Evolutionary conservation across 1,140 invertebrate genomes (phyloP), one percentile per base, ranked within the genome.

Genomic region (Drosophila athabasca): DNA sequence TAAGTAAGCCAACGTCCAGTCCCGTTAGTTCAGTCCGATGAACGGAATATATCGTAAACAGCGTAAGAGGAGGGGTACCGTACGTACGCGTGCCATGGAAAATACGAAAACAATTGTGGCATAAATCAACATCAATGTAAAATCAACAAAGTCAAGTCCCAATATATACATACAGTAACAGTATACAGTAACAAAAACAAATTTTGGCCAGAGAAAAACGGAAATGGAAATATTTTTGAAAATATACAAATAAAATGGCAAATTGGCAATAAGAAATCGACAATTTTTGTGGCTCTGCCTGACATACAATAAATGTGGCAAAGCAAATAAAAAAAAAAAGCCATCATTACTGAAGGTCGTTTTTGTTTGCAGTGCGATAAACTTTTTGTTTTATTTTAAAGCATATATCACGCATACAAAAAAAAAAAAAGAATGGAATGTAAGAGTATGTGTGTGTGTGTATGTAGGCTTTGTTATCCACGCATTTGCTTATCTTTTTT

Each of bases 361-460:
- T 73, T 76, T 80, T 84, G 81, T 85, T 84, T 84, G 79, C 76
- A 11, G 53, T 50, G 77, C 73, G 73, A 87, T 77, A 81, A 87
- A 74, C 48, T 48, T 58, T 43, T 44, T 19, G 17, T 49, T 52
- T 64, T 48, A 67, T 54, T 75, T 60, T 69, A 65, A 52, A 65
- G 65, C 58, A 80, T 85, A 85, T 84, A 84, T 50, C 61, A 66
- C 76, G 60, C 61, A 68, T 5, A 39, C 35, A 39, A 11, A 39
- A 2, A 39, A 39, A 39, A 39, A 39, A 9, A 11, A 39, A 39
- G 35, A 9, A 39, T 39, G 64, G 54, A 60, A 41, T 46, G 44
- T 29, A 31, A 7, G 19, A 39, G 31, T 43, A 39, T n/a, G n/a
- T 77, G 41, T 61, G 44, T 72, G 44, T 57, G 52, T 66, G 66